Conservation (phyloP, 2,797 vertebrate genomes). For the Linurgus olivaceus region DNA sequence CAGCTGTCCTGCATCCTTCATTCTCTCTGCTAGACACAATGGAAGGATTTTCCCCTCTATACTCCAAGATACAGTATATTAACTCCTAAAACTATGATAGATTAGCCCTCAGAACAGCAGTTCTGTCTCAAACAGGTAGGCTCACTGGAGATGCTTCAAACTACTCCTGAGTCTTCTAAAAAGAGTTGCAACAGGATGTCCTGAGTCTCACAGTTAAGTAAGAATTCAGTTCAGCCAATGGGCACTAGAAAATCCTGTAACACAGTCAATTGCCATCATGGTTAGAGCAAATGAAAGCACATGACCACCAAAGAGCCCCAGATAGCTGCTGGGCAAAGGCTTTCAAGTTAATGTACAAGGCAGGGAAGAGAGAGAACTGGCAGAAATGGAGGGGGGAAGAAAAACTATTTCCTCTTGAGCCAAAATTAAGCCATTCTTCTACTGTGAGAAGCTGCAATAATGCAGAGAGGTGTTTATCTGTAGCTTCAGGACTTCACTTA, state of each 20-base stretch:
- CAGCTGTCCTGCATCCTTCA: neutral
- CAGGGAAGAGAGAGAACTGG: neutral
- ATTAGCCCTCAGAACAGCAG: neutral
- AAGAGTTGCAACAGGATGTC: neutral
- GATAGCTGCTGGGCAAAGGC: neutral
- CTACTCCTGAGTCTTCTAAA: neutral
- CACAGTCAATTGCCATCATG: neutral
- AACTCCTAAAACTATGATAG: neutral
- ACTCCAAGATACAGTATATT: neutral
- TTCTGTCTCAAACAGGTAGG: neutral
- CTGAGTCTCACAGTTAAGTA: neutral
- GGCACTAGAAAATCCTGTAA: neutral
- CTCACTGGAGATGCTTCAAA: neutral
- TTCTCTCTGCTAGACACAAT: neutral
- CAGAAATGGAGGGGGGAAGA: accelerated
- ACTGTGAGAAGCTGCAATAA: neutral
- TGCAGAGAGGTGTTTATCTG: neutral
- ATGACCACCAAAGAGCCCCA: neutral
- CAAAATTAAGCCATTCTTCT: neutral
- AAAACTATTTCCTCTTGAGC: neutral
- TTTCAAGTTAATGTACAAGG: neutral
- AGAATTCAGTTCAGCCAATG: neutral
- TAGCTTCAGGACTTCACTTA: neutral
- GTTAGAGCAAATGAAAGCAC: neutral
- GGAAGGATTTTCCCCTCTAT: neutral